Evolutionary conservation across 37 sponge, comb jelly and placozoan genomes (phyloP), one percentile per base, ranked within the genome.

Genomic region (Chondrilla cf. caribensis): DNA sequence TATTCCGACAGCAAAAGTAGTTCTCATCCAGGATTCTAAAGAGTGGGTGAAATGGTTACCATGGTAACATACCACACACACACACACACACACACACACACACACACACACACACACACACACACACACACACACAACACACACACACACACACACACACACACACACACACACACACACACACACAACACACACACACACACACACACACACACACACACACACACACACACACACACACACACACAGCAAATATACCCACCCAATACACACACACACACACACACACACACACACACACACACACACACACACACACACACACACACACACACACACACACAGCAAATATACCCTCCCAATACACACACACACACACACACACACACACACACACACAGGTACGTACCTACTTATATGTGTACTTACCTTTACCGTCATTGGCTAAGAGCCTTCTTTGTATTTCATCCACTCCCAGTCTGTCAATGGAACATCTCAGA

Each of bases 151-250:
- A 35, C 42, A 76, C 77, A 41, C 42, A 43, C 77, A 76, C 77
- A 76, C 77, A 70, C 70, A 70, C 32, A 70, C 70, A 70, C 70
- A 70, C 70, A 29, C 70, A 70, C 38, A 70, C 36, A 70, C 70
- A 70, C 36, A 70, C 70, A 70, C 36, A 70, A 70, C 36, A 70
- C 33, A 28, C 36, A 70, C 70, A 28, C 36, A 70, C 70, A 28
- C 36, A 70, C 70, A 70, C 70, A 70, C 70, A 70, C 70, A 70
- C 36, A 70, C 70, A 70, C 36, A 70, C 70, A 70, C 36, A 70
- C 70, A 70, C 36, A 70, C 70, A 70, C 36, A 70, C 70, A 70
- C 36, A 70, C 70, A 70, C 38, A 70, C 70, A 70, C 36, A 29
- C 70, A 70, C 36, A 29, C 70, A 70, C 36, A 29, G n/a, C n/a